phyloP scores from a whole-genome alignment of 30 jellyfish, hydroid and myxozoan species.

The Catostylus mosaicus region DNA sequence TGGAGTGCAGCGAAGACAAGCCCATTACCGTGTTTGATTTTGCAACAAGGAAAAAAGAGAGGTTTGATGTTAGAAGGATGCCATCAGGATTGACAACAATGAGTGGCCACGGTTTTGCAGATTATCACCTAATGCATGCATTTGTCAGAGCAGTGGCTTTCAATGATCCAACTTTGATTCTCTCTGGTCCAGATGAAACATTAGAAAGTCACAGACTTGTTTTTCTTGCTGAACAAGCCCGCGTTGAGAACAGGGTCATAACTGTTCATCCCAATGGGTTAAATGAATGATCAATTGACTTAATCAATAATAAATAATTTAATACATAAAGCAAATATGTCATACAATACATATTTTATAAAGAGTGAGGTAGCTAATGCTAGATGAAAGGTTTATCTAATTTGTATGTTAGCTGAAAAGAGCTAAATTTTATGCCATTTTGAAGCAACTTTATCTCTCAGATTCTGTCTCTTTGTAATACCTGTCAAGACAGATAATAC shows the following conservation, averaged over 20 bases:
- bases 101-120: conserved; percentile 93
- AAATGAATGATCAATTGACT: background rate
- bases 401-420: too few relatives aligned
- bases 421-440: too few relatives aligned
- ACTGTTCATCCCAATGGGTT: background rate
- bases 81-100: conserved; percentile 74
- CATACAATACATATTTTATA: too few relatives aligned
- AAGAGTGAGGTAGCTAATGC: too few relatives aligned
- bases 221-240: conserved; percentile 77
- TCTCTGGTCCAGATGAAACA: conserved; percentile 83
- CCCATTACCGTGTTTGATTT: conserved; percentile 64
- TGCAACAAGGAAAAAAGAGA: conserved; percentile 29
- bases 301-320: too few relatives aligned
- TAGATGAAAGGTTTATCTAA: too few relatives aligned
- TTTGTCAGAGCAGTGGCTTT: conserved; percentile 87
- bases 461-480: too few relatives aligned
- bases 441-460: too few relatives aligned
- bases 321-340: too few relatives aligned
- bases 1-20: conserved; percentile 66
- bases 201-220: conserved; percentile 82
- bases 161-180: conserved; percentile 54
- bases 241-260: conserved; percentile 69
- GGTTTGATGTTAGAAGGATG: background rate
- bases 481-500: too few relatives aligned
- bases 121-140: conserved; percentile 83